Evolutionary conservation across 1,140 invertebrate species (phyloP).

Genomic region (Phthorimaea operculella): DNA sequence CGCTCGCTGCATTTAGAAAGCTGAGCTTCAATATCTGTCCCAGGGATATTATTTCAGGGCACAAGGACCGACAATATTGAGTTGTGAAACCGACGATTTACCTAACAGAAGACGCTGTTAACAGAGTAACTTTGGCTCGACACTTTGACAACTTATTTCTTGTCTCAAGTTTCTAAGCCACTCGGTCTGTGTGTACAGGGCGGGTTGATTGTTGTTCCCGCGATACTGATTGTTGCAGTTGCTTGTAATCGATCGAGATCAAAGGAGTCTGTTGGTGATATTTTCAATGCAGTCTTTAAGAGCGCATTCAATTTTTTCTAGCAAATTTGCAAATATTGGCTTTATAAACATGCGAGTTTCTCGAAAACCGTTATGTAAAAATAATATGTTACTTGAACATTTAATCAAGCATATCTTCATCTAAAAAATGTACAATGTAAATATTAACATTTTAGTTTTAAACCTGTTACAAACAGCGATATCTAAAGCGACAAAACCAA

Average conservation of each 20-base stretch:
- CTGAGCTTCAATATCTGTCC: slow-evolving; percentile 55
- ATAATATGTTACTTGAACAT: too few relatives aligned
- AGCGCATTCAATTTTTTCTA: too few relatives aligned
- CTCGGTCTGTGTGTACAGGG: slow-evolving; percentile 48
- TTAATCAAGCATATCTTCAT: too few relatives aligned
- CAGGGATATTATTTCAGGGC: slow-evolving; percentile 60
- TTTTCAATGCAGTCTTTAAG: not conserved
- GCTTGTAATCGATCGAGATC: slow-evolving; percentile 13
- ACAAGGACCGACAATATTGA: slow-evolving; percentile 53
- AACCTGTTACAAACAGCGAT: too few relatives aligned
- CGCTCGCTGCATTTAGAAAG: slow-evolving; percentile 44
- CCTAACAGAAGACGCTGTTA: slow-evolving; percentile 57
- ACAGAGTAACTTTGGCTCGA: slow-evolving; percentile 57
- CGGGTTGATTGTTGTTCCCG: slow-evolving; percentile 46
- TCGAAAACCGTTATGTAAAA: too few relatives aligned
- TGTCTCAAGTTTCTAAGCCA: slow-evolving; percentile 55
- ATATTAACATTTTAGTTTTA: too few relatives aligned
- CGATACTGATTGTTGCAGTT: slow-evolving; percentile 35
- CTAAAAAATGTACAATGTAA: too few relatives aligned
- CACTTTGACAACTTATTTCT: slow-evolving; percentile 68
- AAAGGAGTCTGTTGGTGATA: slow-evolving; percentile 6
- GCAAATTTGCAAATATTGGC: too few relatives aligned
- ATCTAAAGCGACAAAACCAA: too few relatives aligned
- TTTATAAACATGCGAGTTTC: too few relatives aligned
- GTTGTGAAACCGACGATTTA: slow-evolving; percentile 63